Percentiles rank a stretch among this genome's conserved stretches.
Evolutionary conservation across 2,888 invertebrate genomes (phyloP).

Genomic region (Eugnorisma glareosa): DNA sequence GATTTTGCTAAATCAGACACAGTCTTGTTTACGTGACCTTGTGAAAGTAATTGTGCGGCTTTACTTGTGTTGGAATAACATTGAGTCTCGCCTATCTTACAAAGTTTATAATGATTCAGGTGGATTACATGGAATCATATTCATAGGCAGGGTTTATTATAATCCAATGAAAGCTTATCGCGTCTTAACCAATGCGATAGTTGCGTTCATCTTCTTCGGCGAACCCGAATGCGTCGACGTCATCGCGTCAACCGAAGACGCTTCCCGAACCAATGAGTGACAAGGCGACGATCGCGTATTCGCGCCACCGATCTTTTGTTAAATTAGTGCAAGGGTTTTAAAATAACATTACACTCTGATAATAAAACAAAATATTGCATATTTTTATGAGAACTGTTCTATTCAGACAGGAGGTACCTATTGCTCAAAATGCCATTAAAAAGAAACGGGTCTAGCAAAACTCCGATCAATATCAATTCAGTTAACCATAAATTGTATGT

Average conservation of each 20-base stretch:
- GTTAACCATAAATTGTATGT: constrained; percentile 40
- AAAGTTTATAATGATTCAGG: neutral
- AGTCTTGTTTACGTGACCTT: neutral
- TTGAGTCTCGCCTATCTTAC: neutral
- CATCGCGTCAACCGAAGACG: neutral
- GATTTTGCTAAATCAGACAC: constrained; percentile 26
- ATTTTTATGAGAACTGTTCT: neutral
- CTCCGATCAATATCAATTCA: constrained; percentile 39
- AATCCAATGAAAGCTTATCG: neutral
- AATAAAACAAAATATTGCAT: neutral
- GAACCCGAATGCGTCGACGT: neutral
- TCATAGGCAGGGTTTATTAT: neutral
- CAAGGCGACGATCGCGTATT: neutral
- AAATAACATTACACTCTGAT: neutral
- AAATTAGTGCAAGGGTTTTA: neutral
- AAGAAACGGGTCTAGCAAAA: constrained; percentile 22
- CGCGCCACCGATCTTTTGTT: neutral
- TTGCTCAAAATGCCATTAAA: constrained; percentile 10
- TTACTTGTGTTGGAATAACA: neutral
- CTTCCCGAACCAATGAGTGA: neutral
- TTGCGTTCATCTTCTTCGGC: neutral
- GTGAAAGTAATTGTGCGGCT: neutral
- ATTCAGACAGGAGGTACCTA: constrained; percentile 4
- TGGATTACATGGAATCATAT: neutral
- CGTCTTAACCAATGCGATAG: neutral